phyloP scores from a whole-genome alignment of 2,113 vertebrate species.

The Saiga tatarica region DNA sequence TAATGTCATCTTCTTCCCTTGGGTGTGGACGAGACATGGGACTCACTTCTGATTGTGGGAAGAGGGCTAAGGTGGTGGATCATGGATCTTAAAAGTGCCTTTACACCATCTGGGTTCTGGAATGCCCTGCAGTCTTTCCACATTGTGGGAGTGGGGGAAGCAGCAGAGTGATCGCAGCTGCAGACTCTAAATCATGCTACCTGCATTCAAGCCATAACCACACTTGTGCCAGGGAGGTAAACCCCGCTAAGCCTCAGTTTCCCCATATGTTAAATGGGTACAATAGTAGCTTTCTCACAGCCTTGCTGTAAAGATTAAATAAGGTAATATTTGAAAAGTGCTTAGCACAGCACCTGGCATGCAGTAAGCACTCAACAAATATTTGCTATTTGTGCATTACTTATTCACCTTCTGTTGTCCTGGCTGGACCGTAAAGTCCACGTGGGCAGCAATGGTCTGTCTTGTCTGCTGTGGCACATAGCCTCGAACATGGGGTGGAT shows the following conservation, averaged over 20 bases:
- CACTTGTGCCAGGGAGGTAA: background rate
- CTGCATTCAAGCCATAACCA: background rate
- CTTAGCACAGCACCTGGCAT: background rate
- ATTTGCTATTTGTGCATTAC: background rate
- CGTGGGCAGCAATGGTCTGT: fast-evolving
- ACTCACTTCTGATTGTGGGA: background rate
- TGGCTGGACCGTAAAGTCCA: fast-evolving
- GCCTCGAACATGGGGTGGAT: background rate
- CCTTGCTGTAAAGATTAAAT: fast-evolving
- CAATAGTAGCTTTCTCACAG: background rate
- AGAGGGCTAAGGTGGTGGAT: fast-evolving
- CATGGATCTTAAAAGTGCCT: background rate
- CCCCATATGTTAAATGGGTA: background rate
- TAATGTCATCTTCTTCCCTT: background rate
- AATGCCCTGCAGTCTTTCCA: background rate
- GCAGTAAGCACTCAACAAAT: background rate
- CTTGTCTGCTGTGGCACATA: background rate
- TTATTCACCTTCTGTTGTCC: background rate
- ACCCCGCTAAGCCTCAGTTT: background rate
- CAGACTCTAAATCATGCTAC: background rate
- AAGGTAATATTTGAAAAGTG: background rate
- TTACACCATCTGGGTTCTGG: fast-evolving
- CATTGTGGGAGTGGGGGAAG: background rate
- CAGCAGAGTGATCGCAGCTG: background rate
- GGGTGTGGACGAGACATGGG: fast-evolving